A percentile compares a stretch with the other conserved stretches of the same genome.
These are phyloP conservation scores for Drosophila arawakana DNA, from an alignment of 1,140 invertebrate species.

Conservation along the genomic window DNA sequence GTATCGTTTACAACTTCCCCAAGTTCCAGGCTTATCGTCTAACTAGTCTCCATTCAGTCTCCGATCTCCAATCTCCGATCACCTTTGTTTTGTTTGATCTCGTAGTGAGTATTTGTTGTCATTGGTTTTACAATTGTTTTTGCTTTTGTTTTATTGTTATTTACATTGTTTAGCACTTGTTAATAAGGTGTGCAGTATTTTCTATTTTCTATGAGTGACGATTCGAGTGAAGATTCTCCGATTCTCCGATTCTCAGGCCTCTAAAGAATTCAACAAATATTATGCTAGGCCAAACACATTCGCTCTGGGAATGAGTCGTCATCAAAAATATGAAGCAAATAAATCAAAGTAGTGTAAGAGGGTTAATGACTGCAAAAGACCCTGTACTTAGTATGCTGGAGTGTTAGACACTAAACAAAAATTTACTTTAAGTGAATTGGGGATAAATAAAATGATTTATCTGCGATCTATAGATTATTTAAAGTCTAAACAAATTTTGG, in stretches of 20 bases:
- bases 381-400: no score
- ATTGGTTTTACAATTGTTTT: slow-evolving; percentile 29
- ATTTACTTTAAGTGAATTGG: no score
- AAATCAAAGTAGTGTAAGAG: no score
- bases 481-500: no score
- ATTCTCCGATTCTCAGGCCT: slow-evolving; percentile 8
- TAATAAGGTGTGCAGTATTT: slow-evolving; percentile 39
- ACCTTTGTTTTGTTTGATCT: slow-evolving; percentile 15
- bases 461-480: no score
- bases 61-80: slow-evolving; percentile 1
- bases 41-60: slow-evolving; percentile 10
- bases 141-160: slow-evolving; percentile 6
- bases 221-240: not conserved
- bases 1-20: slow-evolving; percentile 49
- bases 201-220: slow-evolving; percentile 45
- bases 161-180: slow-evolving; percentile 44
- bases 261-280: slow-evolving; percentile 52
- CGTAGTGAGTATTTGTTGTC: slow-evolving; percentile 14
- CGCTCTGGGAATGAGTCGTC: not conserved
- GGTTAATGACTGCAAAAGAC: no score
- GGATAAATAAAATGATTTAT: no score
- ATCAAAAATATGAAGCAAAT: not conserved
- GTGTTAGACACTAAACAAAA: no score
- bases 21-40: slow-evolving; percentile 18
- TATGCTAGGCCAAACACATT: slow-evolving; percentile 33